Evolutionary conservation across 2,797 vertebrate genomes (phyloP).

Genomic region (Crenuchus spilurus): DNA sequence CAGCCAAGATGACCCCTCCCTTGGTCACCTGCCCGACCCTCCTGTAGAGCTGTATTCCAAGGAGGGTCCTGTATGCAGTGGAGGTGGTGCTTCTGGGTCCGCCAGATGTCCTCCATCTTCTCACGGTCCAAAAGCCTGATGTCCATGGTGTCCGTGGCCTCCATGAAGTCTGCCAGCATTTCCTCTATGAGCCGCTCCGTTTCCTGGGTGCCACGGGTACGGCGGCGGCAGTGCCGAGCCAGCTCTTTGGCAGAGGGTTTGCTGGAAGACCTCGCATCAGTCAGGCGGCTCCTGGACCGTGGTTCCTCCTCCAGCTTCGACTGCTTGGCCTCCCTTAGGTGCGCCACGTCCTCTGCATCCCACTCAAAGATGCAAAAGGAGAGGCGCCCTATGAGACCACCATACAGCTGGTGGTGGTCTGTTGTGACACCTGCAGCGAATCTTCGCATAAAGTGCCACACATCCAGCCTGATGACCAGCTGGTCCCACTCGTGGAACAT

Average conservation of each 20-base stretch:
- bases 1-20: constrained; percentile 24
- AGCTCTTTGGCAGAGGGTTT: constrained; percentile 19
- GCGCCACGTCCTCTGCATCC: background rate
- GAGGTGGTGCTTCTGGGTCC: constrained; percentile 23
- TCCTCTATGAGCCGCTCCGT: constrained; percentile 30
- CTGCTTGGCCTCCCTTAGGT: background rate
- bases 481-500: background rate
- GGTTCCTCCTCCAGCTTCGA: background rate
- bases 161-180: constrained; percentile 21
- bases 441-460: constrained; percentile 25
- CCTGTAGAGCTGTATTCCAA: constrained; percentile 25
- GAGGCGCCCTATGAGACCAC: background rate
- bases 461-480: constrained; percentile 15
- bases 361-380: background rate
- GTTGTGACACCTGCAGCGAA: constrained; percentile 21
- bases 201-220: constrained; percentile 3
- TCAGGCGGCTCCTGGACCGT: too few relatives aligned
- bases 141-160: constrained; percentile 33
- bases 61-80: constrained; percentile 32
- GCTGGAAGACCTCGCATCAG: background rate
- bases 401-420: background rate
- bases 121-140: constrained; percentile 22
- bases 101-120: constrained; percentile 34
- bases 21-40: constrained; percentile 11
- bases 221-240: constrained; percentile 15